Conservation (phyloP, 2,888 invertebrate genomes). For the Frankliniella intonsa region DNA sequence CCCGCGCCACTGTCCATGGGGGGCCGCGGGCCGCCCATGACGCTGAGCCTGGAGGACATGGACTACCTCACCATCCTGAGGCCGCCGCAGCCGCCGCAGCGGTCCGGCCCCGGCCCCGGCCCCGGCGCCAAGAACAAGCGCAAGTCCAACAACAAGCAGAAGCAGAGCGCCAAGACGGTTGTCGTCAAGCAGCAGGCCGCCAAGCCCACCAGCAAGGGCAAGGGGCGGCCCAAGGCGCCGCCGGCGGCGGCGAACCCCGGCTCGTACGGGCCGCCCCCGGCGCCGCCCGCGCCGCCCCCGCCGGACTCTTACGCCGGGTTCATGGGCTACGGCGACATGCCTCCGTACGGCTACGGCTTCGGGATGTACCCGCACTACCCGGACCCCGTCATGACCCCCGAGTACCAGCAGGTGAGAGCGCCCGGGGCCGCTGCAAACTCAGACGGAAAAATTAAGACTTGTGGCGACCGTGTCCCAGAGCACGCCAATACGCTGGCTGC, state of each 20-base stretch:
- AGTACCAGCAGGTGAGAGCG: neutral
- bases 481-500: too few species aligned
- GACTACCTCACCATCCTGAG: conserved; percentile 16
- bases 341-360: conserved; percentile 10
- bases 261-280: neutral
- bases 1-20: conserved; percentile 4
- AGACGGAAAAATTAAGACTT: too few species aligned
- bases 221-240: neutral
- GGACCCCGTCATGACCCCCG: conserved; percentile 9
- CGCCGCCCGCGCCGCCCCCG: neutral
- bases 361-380: neutral
- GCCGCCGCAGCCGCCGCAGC: conserved; percentile 1
- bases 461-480: too few species aligned
- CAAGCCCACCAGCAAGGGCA: neutral
- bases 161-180: neutral
- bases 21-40: conserved; percentile 7
- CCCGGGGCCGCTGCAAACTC: too few species aligned
- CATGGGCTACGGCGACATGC: neutral
- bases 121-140: neutral
- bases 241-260: neutral
- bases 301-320: neutral
- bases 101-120: neutral
- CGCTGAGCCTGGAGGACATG: conserved; percentile 20
- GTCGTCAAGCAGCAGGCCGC: neutral
- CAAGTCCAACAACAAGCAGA: neutral